phyloP scores from a whole-genome alignment of 2,888 invertebrate genomes.

The Apomyelois bistriatella region DNA sequence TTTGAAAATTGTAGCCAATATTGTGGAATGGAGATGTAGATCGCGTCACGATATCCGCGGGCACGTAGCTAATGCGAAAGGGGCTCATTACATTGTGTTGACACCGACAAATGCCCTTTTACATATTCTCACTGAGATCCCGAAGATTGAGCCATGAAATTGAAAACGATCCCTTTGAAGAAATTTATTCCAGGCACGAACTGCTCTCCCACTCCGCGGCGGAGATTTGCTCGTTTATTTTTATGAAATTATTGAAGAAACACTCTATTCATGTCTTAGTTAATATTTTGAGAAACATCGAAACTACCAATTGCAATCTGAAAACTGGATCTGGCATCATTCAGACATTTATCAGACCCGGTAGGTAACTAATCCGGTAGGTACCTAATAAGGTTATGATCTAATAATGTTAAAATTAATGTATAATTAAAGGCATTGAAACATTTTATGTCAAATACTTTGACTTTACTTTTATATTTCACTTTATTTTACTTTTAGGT shows the following conservation, averaged over 20 bases:
- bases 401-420: too few relatives aligned
- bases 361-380: too few relatives aligned
- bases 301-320: too few relatives aligned
- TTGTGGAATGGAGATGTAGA: constrained; percentile 25
- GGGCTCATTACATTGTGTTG: constrained; percentile 76
- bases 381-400: too few relatives aligned
- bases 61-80: constrained; percentile 66
- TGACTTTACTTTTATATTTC: too few relatives aligned
- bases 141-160: constrained; percentile 79
- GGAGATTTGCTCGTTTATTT: constrained; percentile 78
- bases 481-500: too few relatives aligned
- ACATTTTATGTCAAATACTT: too few relatives aligned
- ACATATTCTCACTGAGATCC: constrained; percentile 76
- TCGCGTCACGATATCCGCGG: constrained; percentile 43
- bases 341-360: too few relatives aligned
- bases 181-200: constrained; percentile 79
- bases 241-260: constrained; percentile 76
- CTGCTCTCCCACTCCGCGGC: constrained; percentile 69
- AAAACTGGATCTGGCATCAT: too few relatives aligned
- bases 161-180: constrained; percentile 79
- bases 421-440: too few relatives aligned
- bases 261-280: constrained; percentile 57
- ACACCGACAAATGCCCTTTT: constrained; percentile 78
- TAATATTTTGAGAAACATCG: constrained; percentile 7
- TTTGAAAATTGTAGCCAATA: constrained; percentile 30